Percentiles rank a stretch among this genome's conserved stretches.
Evolutionary conservation across 2,797 vertebrate genomes (phyloP).

Genomic region (Eleutherodactylus coqui): DNA sequence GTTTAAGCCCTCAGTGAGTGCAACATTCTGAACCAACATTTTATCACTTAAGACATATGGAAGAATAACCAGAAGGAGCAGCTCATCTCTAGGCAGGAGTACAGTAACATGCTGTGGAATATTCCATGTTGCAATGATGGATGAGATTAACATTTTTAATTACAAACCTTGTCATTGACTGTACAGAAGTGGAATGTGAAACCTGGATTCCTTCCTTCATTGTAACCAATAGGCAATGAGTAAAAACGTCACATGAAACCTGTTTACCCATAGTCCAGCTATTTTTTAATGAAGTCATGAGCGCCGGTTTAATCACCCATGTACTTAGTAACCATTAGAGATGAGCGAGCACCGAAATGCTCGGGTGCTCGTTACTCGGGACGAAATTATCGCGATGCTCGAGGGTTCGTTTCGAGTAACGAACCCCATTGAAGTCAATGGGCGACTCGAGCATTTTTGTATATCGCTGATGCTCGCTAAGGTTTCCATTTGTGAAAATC

Average conservation of each 20-base stretch:
- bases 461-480: too few relatives aligned
- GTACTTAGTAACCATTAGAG: not conserved
- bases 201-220: not conserved
- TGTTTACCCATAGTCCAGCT: not conserved
- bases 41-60: not conserved
- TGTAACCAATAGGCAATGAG: not conserved
- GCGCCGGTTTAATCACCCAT: not conserved
- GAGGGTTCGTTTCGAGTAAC: too few relatives aligned
- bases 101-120: not conserved
- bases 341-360: too few relatives aligned
- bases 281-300: not conserved
- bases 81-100: not conserved
- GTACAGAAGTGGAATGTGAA: slow-evolving; percentile 3
- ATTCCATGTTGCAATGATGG: slow-evolving; percentile 31
- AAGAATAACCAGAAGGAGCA: not conserved
- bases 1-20: too few relatives aligned
- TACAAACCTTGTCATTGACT: slow-evolving; percentile 27
- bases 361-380: too few relatives aligned
- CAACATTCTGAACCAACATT: not conserved
- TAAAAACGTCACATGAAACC: not conserved
- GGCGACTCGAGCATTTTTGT: too few relatives aligned
- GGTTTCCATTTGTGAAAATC: too few relatives aligned
- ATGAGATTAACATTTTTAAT: slow-evolving; percentile 18
- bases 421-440: too few relatives aligned
- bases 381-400: too few relatives aligned